Percentiles rank a stretch among this genome's conserved stretches.
Conservation (phyloP, 2,888 invertebrate species). For the Vanessa cardui region DNA sequence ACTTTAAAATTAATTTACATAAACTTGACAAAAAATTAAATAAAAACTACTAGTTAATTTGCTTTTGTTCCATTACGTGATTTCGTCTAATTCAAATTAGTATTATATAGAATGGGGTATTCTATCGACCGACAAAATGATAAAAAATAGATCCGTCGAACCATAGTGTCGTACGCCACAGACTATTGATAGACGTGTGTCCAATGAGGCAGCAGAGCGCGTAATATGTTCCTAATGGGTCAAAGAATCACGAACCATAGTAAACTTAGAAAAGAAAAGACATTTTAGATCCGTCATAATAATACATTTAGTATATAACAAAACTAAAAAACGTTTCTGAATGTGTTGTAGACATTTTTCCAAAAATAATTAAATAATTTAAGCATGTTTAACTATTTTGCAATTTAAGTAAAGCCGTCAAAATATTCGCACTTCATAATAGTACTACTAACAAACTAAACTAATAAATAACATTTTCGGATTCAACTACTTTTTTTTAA, state of each 20-base stretch:
- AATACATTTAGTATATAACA: too few species aligned
- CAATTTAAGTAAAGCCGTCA: too few species aligned
- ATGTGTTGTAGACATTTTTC: too few species aligned
- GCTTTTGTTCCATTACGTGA: constrained; percentile 26
- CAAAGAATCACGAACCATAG: background rate
- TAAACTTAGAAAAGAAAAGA: constrained; percentile 45
- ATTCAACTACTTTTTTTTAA: too few species aligned
- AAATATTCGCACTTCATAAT: too few species aligned
- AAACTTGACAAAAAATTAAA: background rate
- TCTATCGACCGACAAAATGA: constrained; percentile 22
- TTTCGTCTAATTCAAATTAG: constrained; percentile 28
- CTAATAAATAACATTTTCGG: too few species aligned
- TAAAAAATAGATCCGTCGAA: constrained; percentile 48
- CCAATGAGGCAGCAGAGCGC: constrained; percentile 62
- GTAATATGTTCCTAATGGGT: constrained; percentile 60
- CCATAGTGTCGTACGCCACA: constrained; percentile 60
- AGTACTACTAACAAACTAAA: too few species aligned
- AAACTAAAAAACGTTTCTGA: too few species aligned
- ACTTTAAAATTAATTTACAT: too few species aligned
- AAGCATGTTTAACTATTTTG: too few species aligned
- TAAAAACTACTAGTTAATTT: constrained; percentile 7
- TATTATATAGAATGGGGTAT: constrained; percentile 19
- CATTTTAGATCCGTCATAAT: constrained; percentile 30
- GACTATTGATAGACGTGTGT: constrained; percentile 59
- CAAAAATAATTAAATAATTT: too few species aligned